Evolutionary conservation across 2,888 invertebrate genomes (phyloP).

Genomic region (Imbricaverruca yamaguchii): DNA sequence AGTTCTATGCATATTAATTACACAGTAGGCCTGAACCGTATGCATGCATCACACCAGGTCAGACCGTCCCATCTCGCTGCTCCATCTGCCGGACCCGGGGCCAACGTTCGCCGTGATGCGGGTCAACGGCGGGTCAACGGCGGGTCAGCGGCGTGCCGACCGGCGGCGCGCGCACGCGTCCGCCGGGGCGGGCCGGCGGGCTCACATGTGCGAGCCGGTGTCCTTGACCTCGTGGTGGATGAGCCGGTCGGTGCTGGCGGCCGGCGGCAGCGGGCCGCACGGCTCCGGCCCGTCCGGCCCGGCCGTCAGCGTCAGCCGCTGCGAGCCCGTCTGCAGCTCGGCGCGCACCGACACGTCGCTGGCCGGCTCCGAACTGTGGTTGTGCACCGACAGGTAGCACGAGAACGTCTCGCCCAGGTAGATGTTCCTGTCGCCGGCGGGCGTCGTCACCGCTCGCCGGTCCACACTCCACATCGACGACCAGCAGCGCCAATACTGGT

Average conservation of each 20-base stretch:
- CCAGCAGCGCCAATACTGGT: too few relatives aligned
- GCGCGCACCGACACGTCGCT: constrained; percentile 69
- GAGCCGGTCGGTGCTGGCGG: constrained; percentile 85
- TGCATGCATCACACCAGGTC: too few relatives aligned
- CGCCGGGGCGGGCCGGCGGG: constrained; percentile 30
- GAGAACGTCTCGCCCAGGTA: constrained; percentile 97
- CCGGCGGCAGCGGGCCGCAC: constrained; percentile 54
- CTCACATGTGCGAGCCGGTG: constrained; percentile 91
- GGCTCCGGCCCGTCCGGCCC: constrained; percentile 55
- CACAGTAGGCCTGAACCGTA: too few relatives aligned
- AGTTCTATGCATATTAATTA: too few relatives aligned
- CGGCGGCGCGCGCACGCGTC: too few relatives aligned
- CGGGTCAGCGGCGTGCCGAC: too few relatives aligned
- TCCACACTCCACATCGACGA: too few relatives aligned
- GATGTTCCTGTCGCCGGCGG: constrained; percentile 59
- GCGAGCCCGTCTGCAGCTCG: constrained; percentile 85
- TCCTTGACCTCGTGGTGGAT: constrained; percentile 99
- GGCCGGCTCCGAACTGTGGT: constrained; percentile 79
- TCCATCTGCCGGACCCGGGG: too few relatives aligned
- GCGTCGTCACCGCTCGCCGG: too few relatives aligned
- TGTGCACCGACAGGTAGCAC: constrained; percentile 93
- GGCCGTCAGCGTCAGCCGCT: constrained; percentile 72
- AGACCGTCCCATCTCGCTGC: too few relatives aligned
- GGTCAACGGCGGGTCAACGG: too few relatives aligned
- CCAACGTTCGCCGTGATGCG: too few relatives aligned